A percentile compares a stretch with the other conserved stretches of the same genome.
Evolutionary conservation across 2,888 invertebrate species (phyloP).

Genomic region (Epinotia nisella): DNA sequence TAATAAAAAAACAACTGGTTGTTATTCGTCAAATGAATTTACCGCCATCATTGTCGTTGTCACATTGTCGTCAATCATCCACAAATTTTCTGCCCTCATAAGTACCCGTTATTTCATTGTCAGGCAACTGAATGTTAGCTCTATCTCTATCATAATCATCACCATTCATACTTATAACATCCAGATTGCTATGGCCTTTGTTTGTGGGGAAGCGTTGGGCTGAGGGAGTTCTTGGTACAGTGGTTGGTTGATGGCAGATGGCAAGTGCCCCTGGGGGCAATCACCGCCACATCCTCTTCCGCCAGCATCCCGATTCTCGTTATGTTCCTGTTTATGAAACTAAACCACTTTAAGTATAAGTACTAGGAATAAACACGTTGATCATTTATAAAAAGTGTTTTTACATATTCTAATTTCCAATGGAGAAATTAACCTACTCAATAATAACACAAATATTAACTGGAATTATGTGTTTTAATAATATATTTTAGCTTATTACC

Average conservation of each 20-base stretch:
- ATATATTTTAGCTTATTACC: no score
- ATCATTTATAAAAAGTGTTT: no score
- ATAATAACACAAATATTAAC: no score
- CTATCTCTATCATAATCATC: conserved; percentile 39
- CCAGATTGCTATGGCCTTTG: conserved; percentile 30
- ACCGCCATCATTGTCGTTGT: not conserved
- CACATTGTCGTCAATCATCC: conserved; percentile 21
- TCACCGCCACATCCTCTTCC: conserved; percentile 73
- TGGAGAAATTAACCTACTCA: no score
- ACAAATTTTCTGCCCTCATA: conserved; percentile 38
- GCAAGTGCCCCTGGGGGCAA: conserved; percentile 59
- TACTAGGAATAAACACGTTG: no score
- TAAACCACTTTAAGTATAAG: conserved; percentile 6
- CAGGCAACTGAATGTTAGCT: conserved; percentile 33
- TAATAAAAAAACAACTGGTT: no score
- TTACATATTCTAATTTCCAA: no score
- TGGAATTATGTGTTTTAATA: no score
- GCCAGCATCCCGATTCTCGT: conserved; percentile 56
- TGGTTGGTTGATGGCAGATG: conserved; percentile 52
- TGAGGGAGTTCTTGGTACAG: conserved; percentile 18
- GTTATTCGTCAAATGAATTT: not conserved
- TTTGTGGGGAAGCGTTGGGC: conserved; percentile 28
- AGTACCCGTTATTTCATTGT: conserved; percentile 38
- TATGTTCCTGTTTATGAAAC: conserved; percentile 43
- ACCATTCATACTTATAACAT: conserved; percentile 35